These are phyloP conservation scores for Nesidiocoris tenuis DNA, from an alignment of 2,888 invertebrate genomes.

Conservation along the genomic window DNA sequence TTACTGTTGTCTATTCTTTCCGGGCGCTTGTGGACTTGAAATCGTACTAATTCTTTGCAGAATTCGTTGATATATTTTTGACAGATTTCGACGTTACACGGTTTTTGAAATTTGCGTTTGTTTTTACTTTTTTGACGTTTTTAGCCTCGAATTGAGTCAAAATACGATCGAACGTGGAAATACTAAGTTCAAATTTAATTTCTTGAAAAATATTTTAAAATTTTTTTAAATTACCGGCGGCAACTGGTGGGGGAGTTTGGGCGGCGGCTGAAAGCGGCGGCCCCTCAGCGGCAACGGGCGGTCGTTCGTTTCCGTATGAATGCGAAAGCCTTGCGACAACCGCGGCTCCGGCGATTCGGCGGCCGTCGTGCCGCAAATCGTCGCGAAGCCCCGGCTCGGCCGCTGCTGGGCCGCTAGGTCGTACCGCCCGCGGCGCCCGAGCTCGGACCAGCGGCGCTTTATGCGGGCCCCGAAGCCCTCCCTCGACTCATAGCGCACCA, in stretches of 20 bases:
- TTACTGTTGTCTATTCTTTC: no score
- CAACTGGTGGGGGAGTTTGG: constrained; percentile 24
- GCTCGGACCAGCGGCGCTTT: constrained; percentile 52
- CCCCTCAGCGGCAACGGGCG: background rate
- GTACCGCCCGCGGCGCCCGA: constrained; percentile 49
- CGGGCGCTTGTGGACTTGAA: no score
- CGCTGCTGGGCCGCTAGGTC: constrained; percentile 34
- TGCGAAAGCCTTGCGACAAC: constrained; percentile 38
- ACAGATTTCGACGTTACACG: no score
- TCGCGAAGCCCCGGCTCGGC: constrained; percentile 40
- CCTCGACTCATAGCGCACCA: constrained; percentile 23
- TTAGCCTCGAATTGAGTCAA: no score
- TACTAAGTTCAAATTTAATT: no score
- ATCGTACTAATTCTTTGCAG: no score
- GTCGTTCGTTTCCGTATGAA: constrained; percentile 30
- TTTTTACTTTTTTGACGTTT: no score
- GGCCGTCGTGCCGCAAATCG: constrained; percentile 36
- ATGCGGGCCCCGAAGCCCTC: constrained; percentile 50
- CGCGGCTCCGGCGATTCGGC: constrained; percentile 45
- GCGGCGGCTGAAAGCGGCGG: background rate
- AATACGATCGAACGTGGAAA: no score
- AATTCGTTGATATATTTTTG: no score
- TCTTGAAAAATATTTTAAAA: no score
- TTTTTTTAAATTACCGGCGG: constrained; percentile 39
- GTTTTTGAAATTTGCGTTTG: no score